Base-by-base conservation (phyloP, 2,888 invertebrate species). In the Germaria angustata region DNA sequence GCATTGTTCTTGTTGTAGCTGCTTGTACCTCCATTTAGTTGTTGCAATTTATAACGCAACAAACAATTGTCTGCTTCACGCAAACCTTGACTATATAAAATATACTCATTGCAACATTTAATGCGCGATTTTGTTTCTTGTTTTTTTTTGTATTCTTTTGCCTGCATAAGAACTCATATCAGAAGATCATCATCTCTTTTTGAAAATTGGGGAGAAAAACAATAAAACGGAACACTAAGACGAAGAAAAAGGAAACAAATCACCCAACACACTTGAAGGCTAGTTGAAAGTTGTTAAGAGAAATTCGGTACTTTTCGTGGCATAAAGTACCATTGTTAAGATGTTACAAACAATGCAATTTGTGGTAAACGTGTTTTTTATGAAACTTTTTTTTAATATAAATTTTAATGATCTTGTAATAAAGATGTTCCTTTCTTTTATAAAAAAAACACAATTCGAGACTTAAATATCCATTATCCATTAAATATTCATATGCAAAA, bases 101-200 rank as follows among this genome's bases (percentile, higher is more conserved):
- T 24, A 39, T 57, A 66, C 88, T 88, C 88, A 89, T 89, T 89
- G 88, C 87, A 87, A 87, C 88, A 89, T 89, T 89, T 88, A 88
- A 87, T 87, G 87, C 87, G 87, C 88, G 86, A 87, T 89, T 87
- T 87, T 87, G 86, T 13, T 36, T 36, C 17, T 86, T 86, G 0
- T 65, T 34, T 44, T 32, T 11, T n/a, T n/a, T n/a, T n/a, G n/a
- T n/a, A 20, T 73, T 51, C 15, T 72, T 11, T 11, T 53, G 51
- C 49, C 71, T 32, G 49, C 28, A 39, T 36, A n/a, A n/a, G 36
- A 61, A 61, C 24, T 85, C 75, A 32, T 84, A 82, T 78, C 81
- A 59, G 51, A 75, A 75, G 75, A 75, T 68, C 65, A 79, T 78
- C 65, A 73, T 41, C n/a, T 3, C 41, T 46, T 55, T 68, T 5